These are phyloP conservation scores for Heliconius erato DNA, from an alignment of 2,888 invertebrate species.

Conservation along the genomic window DNA sequence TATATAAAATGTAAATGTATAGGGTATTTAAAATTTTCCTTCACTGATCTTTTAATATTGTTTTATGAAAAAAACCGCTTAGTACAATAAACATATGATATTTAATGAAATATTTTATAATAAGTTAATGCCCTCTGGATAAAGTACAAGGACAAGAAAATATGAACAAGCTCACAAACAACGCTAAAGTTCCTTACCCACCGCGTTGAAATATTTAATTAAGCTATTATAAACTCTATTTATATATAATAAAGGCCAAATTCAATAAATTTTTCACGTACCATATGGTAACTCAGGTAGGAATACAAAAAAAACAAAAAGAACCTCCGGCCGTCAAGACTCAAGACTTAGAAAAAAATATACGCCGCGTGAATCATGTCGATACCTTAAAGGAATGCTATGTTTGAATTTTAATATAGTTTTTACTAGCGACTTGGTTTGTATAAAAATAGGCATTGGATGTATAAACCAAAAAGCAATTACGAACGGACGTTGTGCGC, in stretches of 20 bases:
- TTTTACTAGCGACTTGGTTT: background rate
- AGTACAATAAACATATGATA: background rate
- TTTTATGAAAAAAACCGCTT: background rate
- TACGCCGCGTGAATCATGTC: slow-evolving; percentile 42
- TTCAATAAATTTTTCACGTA: slow-evolving; percentile 36
- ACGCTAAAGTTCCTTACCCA: slow-evolving; percentile 46
- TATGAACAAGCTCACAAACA: slow-evolving; percentile 42
- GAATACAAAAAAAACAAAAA: slow-evolving; percentile 55
- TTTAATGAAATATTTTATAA: slow-evolving; percentile 19
- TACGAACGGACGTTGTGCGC: too few species aligned
- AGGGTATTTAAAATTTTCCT: too few species aligned
- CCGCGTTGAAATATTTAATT: slow-evolving; percentile 38
- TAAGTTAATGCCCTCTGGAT: slow-evolving; percentile 21
- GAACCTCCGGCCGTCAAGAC: slow-evolving; percentile 54
- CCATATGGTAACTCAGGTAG: slow-evolving; percentile 61
- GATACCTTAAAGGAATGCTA: slow-evolving; percentile 38
- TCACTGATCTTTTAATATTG: too few species aligned
- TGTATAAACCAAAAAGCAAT: too few species aligned
- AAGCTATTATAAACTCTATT: slow-evolving; percentile 29
- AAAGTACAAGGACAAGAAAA: slow-evolving; percentile 38
- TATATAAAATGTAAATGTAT: too few species aligned
- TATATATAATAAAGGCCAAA: background rate
- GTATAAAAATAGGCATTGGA: too few species aligned
- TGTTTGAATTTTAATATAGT: slow-evolving; percentile 33
- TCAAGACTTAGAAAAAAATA: slow-evolving; percentile 41